Base-by-base conservation (phyloP, 2,888 invertebrate species). In the Dasysyrphus tricinctus region DNA sequence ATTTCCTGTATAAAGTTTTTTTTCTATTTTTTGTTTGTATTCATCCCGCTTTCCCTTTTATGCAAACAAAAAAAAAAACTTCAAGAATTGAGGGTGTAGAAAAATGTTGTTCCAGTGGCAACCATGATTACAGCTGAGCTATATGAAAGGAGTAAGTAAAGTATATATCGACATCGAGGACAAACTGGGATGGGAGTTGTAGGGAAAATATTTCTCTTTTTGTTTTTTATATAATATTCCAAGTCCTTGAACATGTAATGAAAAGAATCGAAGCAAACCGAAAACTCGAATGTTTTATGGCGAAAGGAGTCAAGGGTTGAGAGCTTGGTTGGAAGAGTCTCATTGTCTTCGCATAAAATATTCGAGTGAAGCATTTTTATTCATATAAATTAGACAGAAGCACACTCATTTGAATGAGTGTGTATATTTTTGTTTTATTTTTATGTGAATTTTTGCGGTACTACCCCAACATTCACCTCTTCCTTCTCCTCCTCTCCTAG, bases 201-300 rank as follows among this genome's bases (percentile, higher is more conserved):
- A 24, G 54, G n/a, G 54, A 14, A 24, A 54, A 54, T n/a, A 65
- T 24, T 59, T 67, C 8, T 61, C 24, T 49, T 72, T 49, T n/a
- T n/a, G n/a, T n/a, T 59, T 42, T 61, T 24, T n/a, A 16, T 16
- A 19, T 37, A 12, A 24, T 39, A 24, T 24, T 61, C 61, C 11
- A 61, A 83, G 83, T 80, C 83, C 75, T 84, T 84, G 83, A 80
- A 80, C 83, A 51, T 65, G 65, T 72, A 70, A 75, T 84, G 80
- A 75, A 75, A 80, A 75, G 75, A 70, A 83, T 83, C 75, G 83
- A 84, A 80, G 80, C 65, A 70, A 80, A 80, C 65, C 57, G 75
- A 84, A 72, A 57, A 75, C 78, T 75, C 49, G 80, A 84, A 80
- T 80, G 70, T 65, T 75, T 75, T 72, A 84, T 83, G 75, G 63